Percentiles rank a stretch among this genome's conserved stretches.
These are phyloP conservation scores for Potamilus streckersoni DNA, from an alignment of 1,140 invertebrate genomes.

Conservation along the genomic window DNA sequence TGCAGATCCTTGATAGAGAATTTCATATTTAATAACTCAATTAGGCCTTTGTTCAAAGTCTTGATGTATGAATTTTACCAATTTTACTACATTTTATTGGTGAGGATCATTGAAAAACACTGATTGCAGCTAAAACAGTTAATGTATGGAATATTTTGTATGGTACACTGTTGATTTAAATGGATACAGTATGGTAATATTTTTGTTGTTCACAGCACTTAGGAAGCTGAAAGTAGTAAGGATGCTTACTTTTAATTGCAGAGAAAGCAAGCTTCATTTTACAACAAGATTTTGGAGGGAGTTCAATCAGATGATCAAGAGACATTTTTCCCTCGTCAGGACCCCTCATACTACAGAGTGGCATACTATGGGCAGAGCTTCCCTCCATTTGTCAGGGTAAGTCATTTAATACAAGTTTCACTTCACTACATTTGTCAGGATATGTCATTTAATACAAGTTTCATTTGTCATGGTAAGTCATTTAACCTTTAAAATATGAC, in stretches of 20 bases:
- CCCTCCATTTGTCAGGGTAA: constrained; percentile 78
- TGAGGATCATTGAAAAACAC: not conserved
- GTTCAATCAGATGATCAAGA: constrained; percentile 28
- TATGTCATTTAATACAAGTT: too few species aligned
- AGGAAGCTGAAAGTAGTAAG: not conserved
- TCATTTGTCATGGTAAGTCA: too few species aligned
- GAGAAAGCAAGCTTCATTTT: constrained; percentile 86
- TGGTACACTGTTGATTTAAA: not conserved
- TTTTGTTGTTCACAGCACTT: not conserved
- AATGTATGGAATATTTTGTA: not conserved
- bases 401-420: constrained; percentile 36
- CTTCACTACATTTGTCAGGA: too few species aligned
- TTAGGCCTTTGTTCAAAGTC: too few species aligned
- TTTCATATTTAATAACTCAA: too few species aligned
- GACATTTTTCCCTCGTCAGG: constrained; percentile 78
- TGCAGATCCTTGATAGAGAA: too few species aligned
- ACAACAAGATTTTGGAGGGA: constrained; percentile 87
- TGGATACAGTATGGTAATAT: not conserved
- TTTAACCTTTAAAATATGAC: too few species aligned
- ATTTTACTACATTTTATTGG: not conserved
- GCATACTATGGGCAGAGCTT: constrained; percentile 62
- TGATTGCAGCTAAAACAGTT: not conserved
- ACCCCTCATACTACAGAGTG: constrained; percentile 75
- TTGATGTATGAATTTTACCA: too few species aligned
- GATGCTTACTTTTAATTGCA: constrained; percentile 38